Evolutionary conservation across 37 sponge, comb jelly and placozoan species (phyloP).

Genomic region (Beroe forskalii): DNA sequence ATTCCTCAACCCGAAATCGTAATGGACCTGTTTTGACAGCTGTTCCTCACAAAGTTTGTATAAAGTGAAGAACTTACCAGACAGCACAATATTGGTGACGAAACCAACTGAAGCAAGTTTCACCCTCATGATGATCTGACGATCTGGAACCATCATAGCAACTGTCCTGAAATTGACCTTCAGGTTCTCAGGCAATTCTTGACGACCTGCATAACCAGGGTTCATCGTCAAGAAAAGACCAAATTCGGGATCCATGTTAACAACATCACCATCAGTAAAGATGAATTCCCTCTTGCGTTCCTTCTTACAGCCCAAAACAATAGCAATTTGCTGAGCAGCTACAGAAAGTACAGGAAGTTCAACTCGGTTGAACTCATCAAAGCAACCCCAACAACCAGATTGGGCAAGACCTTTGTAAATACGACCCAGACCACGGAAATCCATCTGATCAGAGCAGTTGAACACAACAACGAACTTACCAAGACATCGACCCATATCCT

Average conservation of each 20-base stretch:
- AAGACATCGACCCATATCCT: conserved; percentile 96
- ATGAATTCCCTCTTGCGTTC: conserved; percentile 95
- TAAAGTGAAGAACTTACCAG: conserved; percentile 95
- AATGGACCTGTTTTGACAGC: conserved; percentile 99
- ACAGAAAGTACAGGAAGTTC: conserved; percentile 98
- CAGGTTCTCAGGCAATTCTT: conserved; percentile 96
- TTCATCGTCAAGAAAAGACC: conserved; percentile 99
- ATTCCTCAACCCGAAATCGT: conserved; percentile 98
- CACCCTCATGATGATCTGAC: conserved; percentile 98
- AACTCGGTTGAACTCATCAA: conserved; percentile 99
- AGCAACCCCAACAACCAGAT: conserved; percentile 98
- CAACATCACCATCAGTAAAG: conserved; percentile 94
- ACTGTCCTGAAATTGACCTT: conserved; percentile 99
- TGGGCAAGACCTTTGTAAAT: conserved; percentile 99
- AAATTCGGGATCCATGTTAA: conserved; percentile 94
- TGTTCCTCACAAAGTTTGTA: conserved; percentile 99
- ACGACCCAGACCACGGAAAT: conserved; percentile 96
- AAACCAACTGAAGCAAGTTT: conserved; percentile 97
- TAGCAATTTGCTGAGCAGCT: conserved; percentile 98
- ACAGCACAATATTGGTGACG: conserved; percentile 85
- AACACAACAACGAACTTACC: conserved; percentile 99
- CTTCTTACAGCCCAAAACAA: conserved; percentile 90
- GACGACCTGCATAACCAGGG: conserved; percentile 98
- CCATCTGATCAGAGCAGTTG: conserved; percentile 99
- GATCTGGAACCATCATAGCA: conserved; percentile 99